Percentiles rank a stretch among this genome's conserved stretches.
Evolutionary conservation across 2,113 vertebrate genomes (phyloP).

Genomic region (Oceanodroma tethys): DNA sequence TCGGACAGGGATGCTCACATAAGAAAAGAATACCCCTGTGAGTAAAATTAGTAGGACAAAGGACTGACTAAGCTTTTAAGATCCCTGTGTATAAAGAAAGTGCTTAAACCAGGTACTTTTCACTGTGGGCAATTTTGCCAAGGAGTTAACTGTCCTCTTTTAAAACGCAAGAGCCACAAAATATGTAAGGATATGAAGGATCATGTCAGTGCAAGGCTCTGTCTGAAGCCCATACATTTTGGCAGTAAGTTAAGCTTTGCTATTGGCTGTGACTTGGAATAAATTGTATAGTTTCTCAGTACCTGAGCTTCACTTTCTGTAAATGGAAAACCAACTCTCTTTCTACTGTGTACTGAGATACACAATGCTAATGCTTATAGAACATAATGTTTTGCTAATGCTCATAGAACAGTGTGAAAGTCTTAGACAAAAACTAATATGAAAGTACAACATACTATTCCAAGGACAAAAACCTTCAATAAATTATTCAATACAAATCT

Average conservation of each 20-base stretch:
- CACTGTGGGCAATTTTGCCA: not conserved
- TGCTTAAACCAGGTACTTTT: not conserved
- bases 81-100: not conserved
- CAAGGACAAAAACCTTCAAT: conserved; percentile 14
- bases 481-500: conserved; percentile 5
- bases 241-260: not conserved
- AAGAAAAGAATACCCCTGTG: not conserved
- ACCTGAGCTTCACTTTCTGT: not conserved
- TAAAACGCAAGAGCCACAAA: not conserved
- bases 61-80: not conserved
- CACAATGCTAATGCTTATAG: not conserved
- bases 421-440: not conserved
- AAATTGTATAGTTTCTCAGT: not conserved
- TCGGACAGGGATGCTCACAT: not conserved
- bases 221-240: not conserved
- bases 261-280: not conserved
- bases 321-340: not conserved
- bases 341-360: not conserved
- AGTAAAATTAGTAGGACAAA: not conserved
- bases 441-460: not conserved
- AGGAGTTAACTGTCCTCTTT: not conserved
- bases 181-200: not conserved
- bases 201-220: not conserved
- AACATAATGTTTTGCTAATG: not conserved
- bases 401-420: not conserved